Percentiles rank a stretch among this genome's conserved stretches.
Evolutionary conservation across 2,113 vertebrate species (phyloP).

Genomic region (Melanotaenia duboulayi): DNA sequence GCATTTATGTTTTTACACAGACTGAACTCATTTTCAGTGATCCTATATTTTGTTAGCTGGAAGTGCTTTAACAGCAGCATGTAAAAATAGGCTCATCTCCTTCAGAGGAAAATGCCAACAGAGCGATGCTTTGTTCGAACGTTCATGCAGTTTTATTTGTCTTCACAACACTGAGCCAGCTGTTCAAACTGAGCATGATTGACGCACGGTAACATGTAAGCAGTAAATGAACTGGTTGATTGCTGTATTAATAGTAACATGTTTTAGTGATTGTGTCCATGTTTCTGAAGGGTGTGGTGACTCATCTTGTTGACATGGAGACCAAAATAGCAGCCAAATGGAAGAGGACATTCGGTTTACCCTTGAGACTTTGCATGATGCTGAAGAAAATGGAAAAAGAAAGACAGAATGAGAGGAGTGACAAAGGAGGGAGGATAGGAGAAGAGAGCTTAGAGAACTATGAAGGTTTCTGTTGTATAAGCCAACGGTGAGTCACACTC

Average conservation of each 20-base stretch:
- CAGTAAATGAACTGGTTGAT: conserved; percentile 46
- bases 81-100: conserved; percentile 66
- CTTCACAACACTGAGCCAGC: conserved; percentile 50
- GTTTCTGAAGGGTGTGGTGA: conserved; percentile 72
- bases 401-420: conserved; percentile 67
- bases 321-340: conserved; percentile 79
- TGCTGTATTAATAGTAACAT: conserved; percentile 65
- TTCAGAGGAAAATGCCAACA: conserved; percentile 52
- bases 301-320: conserved; percentile 80
- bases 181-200: conserved; percentile 42
- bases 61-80: conserved; percentile 57
- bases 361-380: conserved; percentile 76
- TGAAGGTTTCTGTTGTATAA: conserved; percentile 78
- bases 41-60: conserved; percentile 53
- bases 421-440: conserved; percentile 63
- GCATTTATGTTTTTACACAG: conserved; percentile 1
- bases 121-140: conserved; percentile 41
- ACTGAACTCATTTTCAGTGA: conserved; percentile 4
- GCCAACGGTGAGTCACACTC: conserved; percentile 78
- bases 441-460: conserved; percentile 69
- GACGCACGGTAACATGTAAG: conserved; percentile 38
- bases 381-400: conserved; percentile 71
- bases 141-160: conserved; percentile 39
- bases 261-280: conserved; percentile 70
- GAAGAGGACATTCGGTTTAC: conserved; percentile 77